A percentile compares a stretch with the other conserved stretches of the same genome.
These are phyloP conservation scores for Brenthis hecate DNA, from an alignment of 2,888 invertebrate species.

Conservation along the genomic window DNA sequence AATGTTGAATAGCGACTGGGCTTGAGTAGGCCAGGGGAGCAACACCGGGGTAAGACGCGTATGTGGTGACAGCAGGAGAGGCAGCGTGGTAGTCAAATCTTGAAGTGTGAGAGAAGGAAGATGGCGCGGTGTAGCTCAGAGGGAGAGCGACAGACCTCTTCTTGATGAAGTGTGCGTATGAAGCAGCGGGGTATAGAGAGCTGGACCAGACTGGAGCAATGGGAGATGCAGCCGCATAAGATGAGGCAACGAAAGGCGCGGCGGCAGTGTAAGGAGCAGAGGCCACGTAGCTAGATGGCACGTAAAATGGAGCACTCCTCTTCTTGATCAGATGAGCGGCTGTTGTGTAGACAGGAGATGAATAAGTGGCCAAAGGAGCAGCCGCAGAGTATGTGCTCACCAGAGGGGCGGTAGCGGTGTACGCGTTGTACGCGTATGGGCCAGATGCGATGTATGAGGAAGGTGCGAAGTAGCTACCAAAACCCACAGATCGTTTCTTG, in stretches of 20 bases:
- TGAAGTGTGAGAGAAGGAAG: constrained; percentile 49
- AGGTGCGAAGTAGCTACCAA: constrained; percentile 47
- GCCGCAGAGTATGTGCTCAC: too few relatives aligned
- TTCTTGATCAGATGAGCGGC: constrained; percentile 65
- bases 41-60: constrained; percentile 29
- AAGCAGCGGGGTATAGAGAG: constrained; percentile 27
- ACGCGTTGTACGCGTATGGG: constrained; percentile 33
- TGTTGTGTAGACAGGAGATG: constrained; percentile 37
- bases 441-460: constrained; percentile 45
- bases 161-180: constrained; percentile 40
- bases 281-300: constrained; percentile 33
- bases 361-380: constrained; percentile 21
- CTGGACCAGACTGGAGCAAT: constrained; percentile 24
- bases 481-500: constrained; percentile 49
- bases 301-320: constrained; percentile 56
- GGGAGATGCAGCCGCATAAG: constrained; percentile 32
- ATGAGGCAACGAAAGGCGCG: constrained; percentile 34
- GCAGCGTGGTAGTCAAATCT: constrained; percentile 51
- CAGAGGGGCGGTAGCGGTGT: too few relatives aligned
- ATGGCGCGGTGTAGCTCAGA: constrained; percentile 27
- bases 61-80: constrained; percentile 53
- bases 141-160: constrained; percentile 31
- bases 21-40: background rate
- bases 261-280: constrained; percentile 47
- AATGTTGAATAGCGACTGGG: background rate